These are phyloP conservation scores for Suillia variegata DNA, from an alignment of 2,888 invertebrate species.

Conservation along the genomic window DNA sequence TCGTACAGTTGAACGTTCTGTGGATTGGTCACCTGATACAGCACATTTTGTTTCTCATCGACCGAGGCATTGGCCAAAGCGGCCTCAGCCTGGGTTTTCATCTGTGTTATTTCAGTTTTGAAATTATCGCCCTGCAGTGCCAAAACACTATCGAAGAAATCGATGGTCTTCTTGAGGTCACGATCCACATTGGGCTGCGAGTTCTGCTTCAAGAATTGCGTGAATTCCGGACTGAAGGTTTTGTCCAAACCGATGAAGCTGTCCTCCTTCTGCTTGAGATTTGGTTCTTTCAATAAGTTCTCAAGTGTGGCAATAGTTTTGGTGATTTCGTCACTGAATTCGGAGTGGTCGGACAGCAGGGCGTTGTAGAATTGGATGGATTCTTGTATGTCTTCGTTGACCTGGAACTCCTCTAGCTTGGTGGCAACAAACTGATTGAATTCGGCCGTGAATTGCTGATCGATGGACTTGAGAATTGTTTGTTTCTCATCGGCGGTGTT, in stretches of 20 bases:
- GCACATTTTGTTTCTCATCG: slow-evolving; percentile 41
- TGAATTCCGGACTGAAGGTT: slow-evolving; percentile 36
- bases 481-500: slow-evolving; percentile 40
- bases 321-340: slow-evolving; percentile 37
- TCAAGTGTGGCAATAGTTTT: slow-evolving; percentile 34
- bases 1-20: slow-evolving; percentile 34
- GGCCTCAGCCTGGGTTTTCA: slow-evolving; percentile 37
- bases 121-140: slow-evolving; percentile 30
- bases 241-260: slow-evolving; percentile 36
- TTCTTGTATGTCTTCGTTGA: slow-evolving; percentile 38
- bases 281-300: slow-evolving; percentile 31
- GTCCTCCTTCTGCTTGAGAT: slow-evolving; percentile 38
- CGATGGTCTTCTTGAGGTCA: slow-evolving; percentile 36
- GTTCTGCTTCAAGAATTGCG: slow-evolving; percentile 36
- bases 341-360: slow-evolving; percentile 22
- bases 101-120: slow-evolving; percentile 35
- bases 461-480: slow-evolving; percentile 30
- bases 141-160: slow-evolving; percentile 41
- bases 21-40: slow-evolving; percentile 41
- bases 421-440: slow-evolving; percentile 38
- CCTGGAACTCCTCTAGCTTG: slow-evolving; percentile 36
- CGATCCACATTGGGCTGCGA: slow-evolving; percentile 37
- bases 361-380: slow-evolving; percentile 41
- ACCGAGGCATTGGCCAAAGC: slow-evolving; percentile 34
- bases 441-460: slow-evolving; percentile 37